These are phyloP conservation scores for Lepidocyrtinus sp. DNA, from an alignment of 2,888 invertebrate species.

Conservation along the genomic window DNA sequence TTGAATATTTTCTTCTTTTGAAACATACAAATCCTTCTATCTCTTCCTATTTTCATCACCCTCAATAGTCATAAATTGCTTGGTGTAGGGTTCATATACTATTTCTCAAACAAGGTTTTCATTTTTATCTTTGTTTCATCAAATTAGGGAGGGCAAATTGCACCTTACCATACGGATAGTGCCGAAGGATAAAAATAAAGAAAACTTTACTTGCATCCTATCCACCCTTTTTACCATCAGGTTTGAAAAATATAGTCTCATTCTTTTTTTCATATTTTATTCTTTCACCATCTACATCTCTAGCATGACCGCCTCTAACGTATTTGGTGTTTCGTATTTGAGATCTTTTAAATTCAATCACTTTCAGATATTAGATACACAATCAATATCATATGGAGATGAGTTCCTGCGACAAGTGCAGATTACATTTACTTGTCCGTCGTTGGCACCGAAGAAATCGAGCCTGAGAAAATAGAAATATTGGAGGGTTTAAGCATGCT, in stretches of 20 bases:
- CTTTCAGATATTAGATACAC: conserved; percentile 8
- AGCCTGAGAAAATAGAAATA: neutral
- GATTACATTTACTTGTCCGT: neutral
- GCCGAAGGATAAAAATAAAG: conserved; percentile 5
- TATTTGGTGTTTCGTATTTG: neutral
- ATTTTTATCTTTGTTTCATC: conserved; percentile 5
- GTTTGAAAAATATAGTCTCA: too few species aligned
- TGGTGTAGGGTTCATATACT: neutral
- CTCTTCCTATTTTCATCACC: neutral
- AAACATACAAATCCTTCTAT: neutral
- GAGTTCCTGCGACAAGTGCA: conserved; percentile 17
- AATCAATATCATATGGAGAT: conserved; percentile 18
- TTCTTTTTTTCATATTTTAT: neutral
- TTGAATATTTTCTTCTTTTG: too few species aligned
- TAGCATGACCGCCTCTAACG: neutral
- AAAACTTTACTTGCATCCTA: neutral
- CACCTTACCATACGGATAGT: neutral
- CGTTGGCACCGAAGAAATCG: neutral
- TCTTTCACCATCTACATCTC: neutral
- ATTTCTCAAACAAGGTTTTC: neutral
- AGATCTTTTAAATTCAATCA: neutral
- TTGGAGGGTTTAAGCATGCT: conserved; percentile 8
- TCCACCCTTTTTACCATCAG: conserved; percentile 8
- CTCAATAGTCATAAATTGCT: conserved; percentile 7
- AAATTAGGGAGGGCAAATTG: neutral